phyloP scores from a whole-genome alignment of 2,888 invertebrate genomes.

The Drosophila nr. perissopoda region DNA sequence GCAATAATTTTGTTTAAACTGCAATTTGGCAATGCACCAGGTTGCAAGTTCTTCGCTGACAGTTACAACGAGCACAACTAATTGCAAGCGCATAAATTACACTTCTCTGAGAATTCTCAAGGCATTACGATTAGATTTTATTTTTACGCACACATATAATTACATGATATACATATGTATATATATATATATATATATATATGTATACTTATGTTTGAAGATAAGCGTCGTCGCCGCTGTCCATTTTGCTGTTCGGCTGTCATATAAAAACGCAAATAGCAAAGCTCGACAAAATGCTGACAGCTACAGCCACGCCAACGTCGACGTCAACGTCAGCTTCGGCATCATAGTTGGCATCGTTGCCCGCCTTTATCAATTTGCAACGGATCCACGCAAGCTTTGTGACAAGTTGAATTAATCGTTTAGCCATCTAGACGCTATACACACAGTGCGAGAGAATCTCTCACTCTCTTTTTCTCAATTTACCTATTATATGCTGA shows the following conservation, averaged over 20 bases:
- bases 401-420: slow-evolving; percentile 73
- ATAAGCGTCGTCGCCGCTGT: slow-evolving; percentile 62
- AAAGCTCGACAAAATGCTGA: slow-evolving; percentile 42
- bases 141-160: slow-evolving; percentile 2
- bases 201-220: slow-evolving; percentile 31
- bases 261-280: slow-evolving; percentile 47
- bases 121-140: slow-evolving; percentile 32
- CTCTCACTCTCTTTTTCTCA: slow-evolving; percentile 3
- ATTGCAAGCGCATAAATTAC: slow-evolving; percentile 62
- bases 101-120: slow-evolving; percentile 38
- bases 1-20: slow-evolving; percentile 20
- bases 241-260: slow-evolving; percentile 40
- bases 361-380: slow-evolving; percentile 65
- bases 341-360: slow-evolving; percentile 28
- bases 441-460: slow-evolving; percentile 1
- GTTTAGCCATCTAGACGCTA: slow-evolving; percentile 47
- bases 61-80: slow-evolving; percentile 54
- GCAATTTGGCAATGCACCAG: slow-evolving; percentile 67
- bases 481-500: slow-evolving; percentile 4
- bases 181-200: neutral
- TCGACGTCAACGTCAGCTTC: slow-evolving; percentile 1
- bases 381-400: slow-evolving; percentile 44
- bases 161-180: neutral
- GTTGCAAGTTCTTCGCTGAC: slow-evolving; percentile 42
- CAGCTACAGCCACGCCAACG: slow-evolving; percentile 20